These are phyloP conservation scores for Metopia argyrocephala DNA, from an alignment of 2,888 invertebrate genomes.

Conservation along the genomic window DNA sequence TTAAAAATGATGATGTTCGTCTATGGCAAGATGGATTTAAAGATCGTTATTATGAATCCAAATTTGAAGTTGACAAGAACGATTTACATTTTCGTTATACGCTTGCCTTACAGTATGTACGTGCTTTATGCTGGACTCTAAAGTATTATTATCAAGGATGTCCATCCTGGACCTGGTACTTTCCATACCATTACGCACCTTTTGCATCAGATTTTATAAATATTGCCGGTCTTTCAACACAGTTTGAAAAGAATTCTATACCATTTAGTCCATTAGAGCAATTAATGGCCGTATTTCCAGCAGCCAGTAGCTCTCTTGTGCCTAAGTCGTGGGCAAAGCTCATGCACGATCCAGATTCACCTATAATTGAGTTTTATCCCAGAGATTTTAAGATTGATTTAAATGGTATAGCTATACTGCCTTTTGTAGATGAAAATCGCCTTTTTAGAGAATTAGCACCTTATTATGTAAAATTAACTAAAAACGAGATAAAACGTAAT, in stretches of 20 bases:
- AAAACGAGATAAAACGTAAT: slow-evolving; percentile 93
- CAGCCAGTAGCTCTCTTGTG: slow-evolving; percentile 95
- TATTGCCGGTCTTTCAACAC: slow-evolving; percentile 89
- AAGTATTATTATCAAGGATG: slow-evolving; percentile 99
- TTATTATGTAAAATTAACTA: slow-evolving; percentile 88
- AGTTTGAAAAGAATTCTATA: slow-evolving; percentile 91
- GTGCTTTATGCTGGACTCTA: slow-evolving; percentile 98
- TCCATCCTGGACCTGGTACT: slow-evolving; percentile 99
- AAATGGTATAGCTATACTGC: slow-evolving; percentile 98
- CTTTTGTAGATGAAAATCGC: slow-evolving; percentile 97
- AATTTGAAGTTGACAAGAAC: slow-evolving; percentile 88
- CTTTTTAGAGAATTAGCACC: slow-evolving; percentile 90
- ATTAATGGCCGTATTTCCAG: slow-evolving; percentile 99
- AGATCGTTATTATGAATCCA: slow-evolving; percentile 97
- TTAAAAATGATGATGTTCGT: slow-evolving; percentile 80
- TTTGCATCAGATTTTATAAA: slow-evolving; percentile 99
- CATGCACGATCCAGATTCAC: slow-evolving; percentile 94
- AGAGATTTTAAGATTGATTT: slow-evolving; percentile 97
- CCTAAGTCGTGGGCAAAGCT: slow-evolving; percentile 95
- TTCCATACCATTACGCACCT: slow-evolving; percentile 99
- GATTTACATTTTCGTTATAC: slow-evolving; percentile 92
- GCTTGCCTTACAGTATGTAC: slow-evolving; percentile 95
- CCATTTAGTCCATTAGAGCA: slow-evolving; percentile 99
- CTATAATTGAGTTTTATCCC: slow-evolving; percentile 99
- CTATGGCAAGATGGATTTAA: slow-evolving; percentile 99